Evolutionary conservation across 1,140 invertebrate genomes (phyloP), one percentile per base, ranked within the genome.

Genomic region (Oscheius sp.): DNA sequence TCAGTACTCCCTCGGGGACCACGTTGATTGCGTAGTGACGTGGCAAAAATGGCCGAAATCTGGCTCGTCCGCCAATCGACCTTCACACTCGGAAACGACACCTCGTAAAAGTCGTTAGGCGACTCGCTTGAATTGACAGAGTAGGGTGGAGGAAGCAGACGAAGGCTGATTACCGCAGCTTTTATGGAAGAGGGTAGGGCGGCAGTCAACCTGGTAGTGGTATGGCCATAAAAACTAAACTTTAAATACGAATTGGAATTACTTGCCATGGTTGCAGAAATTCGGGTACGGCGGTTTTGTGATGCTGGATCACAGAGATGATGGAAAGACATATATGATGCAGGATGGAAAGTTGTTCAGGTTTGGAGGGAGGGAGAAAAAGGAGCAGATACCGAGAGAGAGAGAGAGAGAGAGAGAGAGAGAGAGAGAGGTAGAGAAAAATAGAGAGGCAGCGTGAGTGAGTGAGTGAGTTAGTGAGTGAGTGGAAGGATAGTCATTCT

Each of bases 231-330:
- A n/a, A n/a, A n/a, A n/a, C n/a, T n/a, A n/a, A n/a, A n/a, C n/a
- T n/a, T n/a, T n/a, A n/a, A n/a, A n/a, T n/a, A n/a, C n/a, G n/a
- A n/a, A n/a, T n/a, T n/a, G n/a, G n/a, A n/a, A n/a, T n/a, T n/a
- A n/a, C n/a, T n/a, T n/a, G n/a, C n/a, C n/a, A n/a, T n/a, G n/a
- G n/a, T 76, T 81, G 7, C 76, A 89, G 87, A 78, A 86, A 20
- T 90, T 88, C 80, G 89, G 89, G 15, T 89, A 89, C 76, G 86
- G 86, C 1, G 89, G 89, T 20, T 89, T 88, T 84, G 79, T 89
- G 2, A 84, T 86, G 61, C 79, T 90, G 55, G 79, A 88, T 29
- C 85, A 88, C 72, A 80, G 82, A 26, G 83, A 75, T 2, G 83
- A 77, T 45, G 77, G 77, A 13, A 84, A 82, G 64, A 87, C 88